Conservation (phyloP, 2,113 vertebrate genomes). For the Sylvicapra grimmia region DNA sequence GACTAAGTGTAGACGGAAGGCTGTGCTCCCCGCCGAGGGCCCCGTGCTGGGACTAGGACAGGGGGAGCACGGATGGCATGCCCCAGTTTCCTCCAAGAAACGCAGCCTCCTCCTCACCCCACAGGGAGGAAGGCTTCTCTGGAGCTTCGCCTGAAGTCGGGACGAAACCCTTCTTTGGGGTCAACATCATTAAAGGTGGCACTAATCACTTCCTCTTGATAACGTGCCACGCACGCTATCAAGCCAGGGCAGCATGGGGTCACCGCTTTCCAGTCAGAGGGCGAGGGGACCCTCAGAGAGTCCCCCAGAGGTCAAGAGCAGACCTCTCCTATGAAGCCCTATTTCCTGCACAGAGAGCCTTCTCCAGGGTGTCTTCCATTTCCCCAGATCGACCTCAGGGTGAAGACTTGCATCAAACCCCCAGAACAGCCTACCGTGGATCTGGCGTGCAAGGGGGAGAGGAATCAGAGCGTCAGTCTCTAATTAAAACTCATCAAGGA, state of each 20-base stretch:
- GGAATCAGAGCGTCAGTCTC: not conserved
- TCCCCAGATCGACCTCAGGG: not conserved
- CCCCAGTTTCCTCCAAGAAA: not conserved
- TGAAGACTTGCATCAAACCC: rapidly evolving
- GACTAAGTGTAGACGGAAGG: rapidly evolving
- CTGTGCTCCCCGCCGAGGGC: rapidly evolving
- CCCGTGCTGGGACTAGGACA: rapidly evolving
- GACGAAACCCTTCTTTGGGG: rapidly evolving
- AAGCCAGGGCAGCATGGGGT: rapidly evolving
- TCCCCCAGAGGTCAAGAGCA: rapidly evolving
- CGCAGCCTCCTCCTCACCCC: rapidly evolving
- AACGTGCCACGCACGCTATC: rapidly evolving
- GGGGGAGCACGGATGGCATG: rapidly evolving
- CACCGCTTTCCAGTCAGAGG: not conserved
- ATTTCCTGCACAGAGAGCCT: rapidly evolving
- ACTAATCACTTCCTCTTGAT: rapidly evolving
- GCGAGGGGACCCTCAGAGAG: too few relatives aligned
- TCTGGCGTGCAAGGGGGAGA: not conserved
- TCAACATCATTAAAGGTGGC: rapidly evolving
- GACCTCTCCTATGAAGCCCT: not conserved
- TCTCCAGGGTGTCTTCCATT: not conserved
- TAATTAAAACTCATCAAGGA: slow-evolving; percentile 48
- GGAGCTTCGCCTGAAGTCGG: rapidly evolving
- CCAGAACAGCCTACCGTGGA: too few relatives aligned
- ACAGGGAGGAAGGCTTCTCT: not conserved